Evolutionary conservation across 2,888 invertebrate species (phyloP).

Genomic region (Spilarctia lutea): DNA sequence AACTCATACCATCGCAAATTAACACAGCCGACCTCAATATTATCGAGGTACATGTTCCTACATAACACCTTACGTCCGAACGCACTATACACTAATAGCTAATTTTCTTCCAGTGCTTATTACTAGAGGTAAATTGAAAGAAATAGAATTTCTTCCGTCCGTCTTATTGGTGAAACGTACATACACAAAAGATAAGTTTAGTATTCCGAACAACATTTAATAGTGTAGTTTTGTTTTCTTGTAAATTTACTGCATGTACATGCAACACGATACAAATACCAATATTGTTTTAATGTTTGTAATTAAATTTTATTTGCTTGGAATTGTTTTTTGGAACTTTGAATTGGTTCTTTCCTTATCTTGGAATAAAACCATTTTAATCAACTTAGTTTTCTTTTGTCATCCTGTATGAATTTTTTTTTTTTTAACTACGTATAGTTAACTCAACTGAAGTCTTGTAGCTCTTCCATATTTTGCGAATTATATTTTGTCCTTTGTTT

Average conservation of each 20-base stretch:
- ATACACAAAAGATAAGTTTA: slow-evolving; percentile 21
- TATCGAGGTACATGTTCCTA: slow-evolving; percentile 62
- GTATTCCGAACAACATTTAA: slow-evolving; percentile 15
- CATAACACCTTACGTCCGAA: slow-evolving; percentile 50
- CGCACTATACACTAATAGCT: slow-evolving; percentile 66
- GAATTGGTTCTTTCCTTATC: slow-evolving; percentile 10
- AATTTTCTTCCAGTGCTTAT: slow-evolving; percentile 69
- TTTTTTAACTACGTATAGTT: slow-evolving; percentile 68
- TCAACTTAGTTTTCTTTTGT: slow-evolving; percentile 41
- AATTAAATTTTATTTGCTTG: background rate
- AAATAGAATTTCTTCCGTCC: slow-evolving; percentile 72
- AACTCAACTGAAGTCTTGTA: slow-evolving; percentile 63
- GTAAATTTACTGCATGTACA: background rate
- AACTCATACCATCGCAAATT: slow-evolving; percentile 72
- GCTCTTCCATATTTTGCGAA: slow-evolving; percentile 27
- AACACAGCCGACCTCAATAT: slow-evolving; percentile 69
- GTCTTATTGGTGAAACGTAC: slow-evolving; percentile 48
- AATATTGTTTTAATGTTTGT: background rate
- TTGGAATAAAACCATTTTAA: background rate
- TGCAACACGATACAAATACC: background rate
- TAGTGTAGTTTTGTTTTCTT: slow-evolving; percentile 36
- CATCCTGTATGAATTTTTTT: slow-evolving; percentile 57
- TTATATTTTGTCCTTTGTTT: slow-evolving; percentile 69
- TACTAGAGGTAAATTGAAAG: slow-evolving; percentile 67
- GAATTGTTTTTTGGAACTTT: background rate